Base-by-base conservation (phyloP, 2,888 invertebrate species). In the Linyphia triangularis region DNA sequence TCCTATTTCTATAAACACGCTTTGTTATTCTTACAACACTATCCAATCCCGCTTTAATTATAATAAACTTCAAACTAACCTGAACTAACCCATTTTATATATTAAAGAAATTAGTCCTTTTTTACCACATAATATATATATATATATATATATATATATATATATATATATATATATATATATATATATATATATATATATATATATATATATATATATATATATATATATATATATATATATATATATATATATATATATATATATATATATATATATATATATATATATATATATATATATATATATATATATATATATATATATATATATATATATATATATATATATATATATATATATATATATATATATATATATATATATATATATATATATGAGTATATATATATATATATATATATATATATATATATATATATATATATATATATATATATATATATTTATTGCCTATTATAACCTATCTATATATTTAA, bases 161-260 rank as follows among this genome's bases (percentile, higher is more conserved):
- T 22, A 63, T 63, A 63, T 22, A 63, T 10, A 63, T 22, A 63
- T 63, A 63, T 22, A 63, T 22, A 63, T 63, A 63, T 63, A 63
- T 63, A 63, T 63, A 63, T 63, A 63, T 63, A 63, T 63, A 63
- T 63, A 63, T 63, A 63, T 63, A 63, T 63, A 63, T 63, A 63
- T 63, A 63, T 63, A 63, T 63, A 63, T 63, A 63, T 63, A 63
- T 63, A 63, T 63, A 63, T 63, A 63, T 63, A 63, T 63, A 63
- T 63, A 63, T 63, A 63, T 63, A 63, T 63, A 63, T 63, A 63
- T 63, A 63, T 63, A 63, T 63, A 63, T 63, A 63, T 63, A 63
- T 63, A 63, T 63, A 63, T 63, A 63, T 63, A 63, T 63, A 63
- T 63, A 63, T 63, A 63, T 63, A 63, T 63, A 63, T 63, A 63